phyloP scores from a whole-genome alignment of 2,113 vertebrate species.

The Pterocles burchelli region DNA sequence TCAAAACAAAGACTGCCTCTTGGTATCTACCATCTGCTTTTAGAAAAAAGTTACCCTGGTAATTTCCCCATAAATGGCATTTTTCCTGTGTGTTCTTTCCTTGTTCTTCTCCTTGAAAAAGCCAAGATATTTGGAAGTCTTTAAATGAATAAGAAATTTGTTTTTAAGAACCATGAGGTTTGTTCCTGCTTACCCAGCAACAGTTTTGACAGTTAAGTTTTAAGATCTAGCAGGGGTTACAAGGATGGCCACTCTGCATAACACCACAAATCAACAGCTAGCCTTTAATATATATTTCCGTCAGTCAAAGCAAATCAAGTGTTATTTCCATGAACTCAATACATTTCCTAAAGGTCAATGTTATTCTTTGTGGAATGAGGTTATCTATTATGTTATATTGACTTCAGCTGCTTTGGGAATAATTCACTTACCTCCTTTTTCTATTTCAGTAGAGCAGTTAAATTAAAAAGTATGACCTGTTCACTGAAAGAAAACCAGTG shows the following conservation, averaged over 20 bases:
- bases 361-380: neutral
- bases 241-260: neutral
- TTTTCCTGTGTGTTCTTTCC: neutral
- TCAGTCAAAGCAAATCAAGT: neutral
- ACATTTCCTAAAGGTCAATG: neutral
- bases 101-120: neutral
- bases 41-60: neutral
- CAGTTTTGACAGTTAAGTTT: neutral
- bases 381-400: neutral
- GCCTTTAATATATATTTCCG: neutral
- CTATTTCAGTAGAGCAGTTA: neutral
- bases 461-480: neutral
- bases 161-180: neutral
- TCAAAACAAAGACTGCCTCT: neutral
- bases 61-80: neutral
- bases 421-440: neutral
- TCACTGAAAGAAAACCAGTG: neutral
- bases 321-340: neutral
- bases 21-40: constrained; percentile 5
- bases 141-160: neutral
- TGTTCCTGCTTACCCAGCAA: neutral
- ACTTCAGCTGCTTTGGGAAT: neutral
- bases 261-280: neutral
- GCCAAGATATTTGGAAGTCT: neutral
- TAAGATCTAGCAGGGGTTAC: neutral